phyloP scores from a whole-genome alignment of 2,888 invertebrate genomes.

The Synanthedon vespiformis region DNA sequence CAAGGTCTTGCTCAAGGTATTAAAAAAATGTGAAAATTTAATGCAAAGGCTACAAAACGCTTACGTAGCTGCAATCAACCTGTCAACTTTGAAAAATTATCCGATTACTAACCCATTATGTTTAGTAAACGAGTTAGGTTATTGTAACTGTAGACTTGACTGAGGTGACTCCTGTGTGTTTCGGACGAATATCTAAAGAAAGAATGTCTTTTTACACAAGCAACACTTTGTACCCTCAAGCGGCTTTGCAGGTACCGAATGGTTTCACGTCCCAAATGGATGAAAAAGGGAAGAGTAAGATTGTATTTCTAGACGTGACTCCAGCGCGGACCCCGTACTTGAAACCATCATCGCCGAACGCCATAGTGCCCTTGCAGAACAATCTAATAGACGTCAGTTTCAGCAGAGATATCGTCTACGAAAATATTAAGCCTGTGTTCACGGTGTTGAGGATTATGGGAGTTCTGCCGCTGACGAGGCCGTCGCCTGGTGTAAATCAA shows the following conservation, averaged over 20 bases:
- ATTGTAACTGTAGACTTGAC: constrained; percentile 18
- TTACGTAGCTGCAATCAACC: constrained; percentile 45
- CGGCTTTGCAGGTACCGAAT: constrained; percentile 33
- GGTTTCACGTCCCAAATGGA: constrained; percentile 38
- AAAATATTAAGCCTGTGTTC: constrained; percentile 60
- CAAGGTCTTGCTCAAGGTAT: constrained; percentile 46
- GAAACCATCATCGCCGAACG: constrained; percentile 32
- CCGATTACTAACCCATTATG: constrained; percentile 11
- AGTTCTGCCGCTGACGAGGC: constrained; percentile 71
- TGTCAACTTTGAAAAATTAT: constrained; percentile 56
- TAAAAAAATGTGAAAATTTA: constrained; percentile 42
- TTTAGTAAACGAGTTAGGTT: constrained; percentile 14
- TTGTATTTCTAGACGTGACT: constrained; percentile 51
- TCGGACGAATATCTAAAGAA: constrained; percentile 9
- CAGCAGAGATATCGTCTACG: constrained; percentile 51
- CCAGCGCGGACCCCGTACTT: constrained; percentile 39
- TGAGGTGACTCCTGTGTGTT: constrained; percentile 18
- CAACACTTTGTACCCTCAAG: constrained; percentile 31
- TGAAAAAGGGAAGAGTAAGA: constrained; percentile 35
- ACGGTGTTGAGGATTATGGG: constrained; percentile 66
- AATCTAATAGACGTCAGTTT: constrained; percentile 40
- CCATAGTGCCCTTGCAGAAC: constrained; percentile 38
- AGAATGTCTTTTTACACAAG: constrained; percentile 41
- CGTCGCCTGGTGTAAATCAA: constrained; percentile 53
- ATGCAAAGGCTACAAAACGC: constrained; percentile 34